phyloP scores from a whole-genome alignment of 2,888 invertebrate genomes.

The Platerodrilus igneus region DNA sequence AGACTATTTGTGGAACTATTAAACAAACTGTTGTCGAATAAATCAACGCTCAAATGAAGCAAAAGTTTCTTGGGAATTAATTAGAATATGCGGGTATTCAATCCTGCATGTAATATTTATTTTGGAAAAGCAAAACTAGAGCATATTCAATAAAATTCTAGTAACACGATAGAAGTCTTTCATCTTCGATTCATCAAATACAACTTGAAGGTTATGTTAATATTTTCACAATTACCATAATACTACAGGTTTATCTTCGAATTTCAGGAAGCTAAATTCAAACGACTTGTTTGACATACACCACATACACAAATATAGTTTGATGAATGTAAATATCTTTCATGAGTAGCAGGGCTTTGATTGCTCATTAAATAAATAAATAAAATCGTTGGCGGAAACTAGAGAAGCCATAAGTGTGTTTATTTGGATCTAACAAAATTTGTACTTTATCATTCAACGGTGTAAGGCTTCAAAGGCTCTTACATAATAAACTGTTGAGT shows the following conservation, averaged over 20 bases:
- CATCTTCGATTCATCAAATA: too few species aligned
- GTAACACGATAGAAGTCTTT: too few species aligned
- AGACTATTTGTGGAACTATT: too few species aligned
- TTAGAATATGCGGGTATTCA: too few species aligned
- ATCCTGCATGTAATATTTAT: too few species aligned
- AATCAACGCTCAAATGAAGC: too few species aligned
- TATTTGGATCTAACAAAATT: conserved; percentile 19
- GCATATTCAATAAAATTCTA: too few species aligned
- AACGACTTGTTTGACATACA: conserved; percentile 21
- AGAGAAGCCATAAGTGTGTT: conserved; percentile 22
- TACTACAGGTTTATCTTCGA: conserved; percentile 11
- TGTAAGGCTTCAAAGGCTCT: conserved; percentile 15
- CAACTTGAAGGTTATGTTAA: too few species aligned
- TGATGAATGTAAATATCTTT: conserved; percentile 27
- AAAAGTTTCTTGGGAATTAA: too few species aligned
- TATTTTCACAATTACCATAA: too few species aligned
- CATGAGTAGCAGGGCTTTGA: conserved; percentile 26
- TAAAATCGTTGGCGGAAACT: conserved; percentile 19
- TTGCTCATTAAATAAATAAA: conserved; percentile 20
- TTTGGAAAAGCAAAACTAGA: too few species aligned
- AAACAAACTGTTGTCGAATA: too few species aligned
- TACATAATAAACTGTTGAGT: conserved; percentile 19
- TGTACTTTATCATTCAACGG: conserved; percentile 22
- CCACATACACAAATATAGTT: conserved; percentile 21
- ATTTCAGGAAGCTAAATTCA: conserved; percentile 13